A percentile compares a stretch with the other conserved stretches of the same genome.
phyloP scores from a whole-genome alignment of 2,113 vertebrate genomes.

The Reinhardtius hippoglossoides region DNA sequence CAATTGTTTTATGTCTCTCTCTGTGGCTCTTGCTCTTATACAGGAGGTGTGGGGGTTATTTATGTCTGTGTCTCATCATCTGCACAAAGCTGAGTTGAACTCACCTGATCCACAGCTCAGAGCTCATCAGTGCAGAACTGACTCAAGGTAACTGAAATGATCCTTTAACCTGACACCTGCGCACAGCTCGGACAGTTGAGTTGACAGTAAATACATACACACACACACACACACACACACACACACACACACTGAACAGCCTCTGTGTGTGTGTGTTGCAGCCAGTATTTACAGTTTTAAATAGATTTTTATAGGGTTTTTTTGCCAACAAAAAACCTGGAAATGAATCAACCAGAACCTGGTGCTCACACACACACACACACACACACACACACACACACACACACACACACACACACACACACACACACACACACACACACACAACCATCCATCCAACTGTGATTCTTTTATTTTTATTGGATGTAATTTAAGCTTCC shows the following conservation, averaged over 20 bases:
- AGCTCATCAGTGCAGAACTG: neutral
- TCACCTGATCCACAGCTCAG: too few species aligned
- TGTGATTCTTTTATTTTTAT: slow-evolving; percentile 14
- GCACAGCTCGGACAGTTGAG: slow-evolving; percentile 40
- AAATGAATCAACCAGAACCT: slow-evolving; percentile 14
- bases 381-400: neutral
- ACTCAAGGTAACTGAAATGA: slow-evolving; percentile 10
- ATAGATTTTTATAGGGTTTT: neutral
- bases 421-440: too few species aligned
- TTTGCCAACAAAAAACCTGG: slow-evolving; percentile 34
- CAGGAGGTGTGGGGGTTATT: too few species aligned
- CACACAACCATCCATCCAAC: neutral
- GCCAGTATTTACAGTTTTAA: slow-evolving; percentile 44
- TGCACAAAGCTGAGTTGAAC: neutral
- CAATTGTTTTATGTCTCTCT: too few species aligned
- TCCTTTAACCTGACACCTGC: slow-evolving; percentile 35
- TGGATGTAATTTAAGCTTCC: slow-evolving; percentile 8
- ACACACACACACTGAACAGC: neutral
- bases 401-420: neutral
- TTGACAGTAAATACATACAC: slow-evolving; percentile 58
- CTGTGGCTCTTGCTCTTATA: too few species aligned
- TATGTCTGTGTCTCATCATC: too few species aligned
- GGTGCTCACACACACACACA: neutral
- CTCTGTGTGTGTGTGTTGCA: neutral
- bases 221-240: too few species aligned